These are phyloP conservation scores for Mastomys coucha DNA, from an alignment of 2,113 vertebrate genomes.

Conservation along the genomic window DNA sequence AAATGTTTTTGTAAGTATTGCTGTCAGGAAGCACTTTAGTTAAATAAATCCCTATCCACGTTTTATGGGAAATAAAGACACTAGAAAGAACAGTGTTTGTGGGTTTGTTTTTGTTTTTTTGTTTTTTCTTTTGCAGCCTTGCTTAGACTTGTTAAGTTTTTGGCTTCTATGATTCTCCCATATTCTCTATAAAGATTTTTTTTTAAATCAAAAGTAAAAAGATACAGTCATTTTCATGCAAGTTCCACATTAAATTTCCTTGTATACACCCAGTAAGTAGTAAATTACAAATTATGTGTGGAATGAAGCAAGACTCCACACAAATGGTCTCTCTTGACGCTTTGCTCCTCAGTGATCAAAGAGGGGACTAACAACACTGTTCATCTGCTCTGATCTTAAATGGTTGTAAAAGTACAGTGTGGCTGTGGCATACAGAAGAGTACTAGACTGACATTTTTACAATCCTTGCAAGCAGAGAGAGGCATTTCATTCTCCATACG, in stretches of 20 bases:
- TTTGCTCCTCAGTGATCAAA: neutral
- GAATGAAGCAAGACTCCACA: neutral
- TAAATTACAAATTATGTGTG: neutral
- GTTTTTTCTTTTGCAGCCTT: neutral
- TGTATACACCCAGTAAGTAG: neutral
- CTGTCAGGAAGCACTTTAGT: constrained; percentile 18
- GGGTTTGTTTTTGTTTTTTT: too few species aligned
- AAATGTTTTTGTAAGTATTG: constrained; percentile 22
- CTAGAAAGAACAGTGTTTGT: neutral
- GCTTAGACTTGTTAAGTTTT: neutral
- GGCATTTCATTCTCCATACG: neutral
- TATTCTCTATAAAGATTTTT: neutral
- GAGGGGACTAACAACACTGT: neutral
- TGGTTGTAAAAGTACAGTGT: neutral
- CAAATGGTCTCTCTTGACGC: neutral
- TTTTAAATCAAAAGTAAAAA: neutral
- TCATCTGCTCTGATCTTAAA: constrained; percentile 1
- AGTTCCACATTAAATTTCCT: neutral
- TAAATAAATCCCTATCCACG: neutral
- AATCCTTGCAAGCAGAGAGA: neutral
- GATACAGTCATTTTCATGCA: neutral
- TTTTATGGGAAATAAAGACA: constrained; percentile 50
- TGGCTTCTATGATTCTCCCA: neutral
- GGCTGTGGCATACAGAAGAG: neutral
- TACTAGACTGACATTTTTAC: neutral